Evolutionary conservation across 2,888 invertebrate genomes (phyloP), one percentile per base, ranked within the genome.

Genomic region (Oegoconia quadripuncta): DNA sequence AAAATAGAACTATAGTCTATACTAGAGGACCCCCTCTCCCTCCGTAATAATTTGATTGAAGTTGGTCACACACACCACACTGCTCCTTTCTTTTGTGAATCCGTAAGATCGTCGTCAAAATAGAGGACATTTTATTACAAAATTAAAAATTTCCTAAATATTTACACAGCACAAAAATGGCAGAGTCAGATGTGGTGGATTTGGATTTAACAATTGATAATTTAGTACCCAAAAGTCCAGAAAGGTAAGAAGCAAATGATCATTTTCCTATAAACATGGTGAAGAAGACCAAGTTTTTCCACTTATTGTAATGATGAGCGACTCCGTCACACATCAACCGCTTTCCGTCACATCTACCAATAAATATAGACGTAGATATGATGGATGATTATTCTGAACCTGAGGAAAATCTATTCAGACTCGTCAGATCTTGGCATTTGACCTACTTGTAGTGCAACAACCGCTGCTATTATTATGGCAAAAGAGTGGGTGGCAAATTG

Each of bases 161-260:
- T 48, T 60, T 43, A 48, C 50, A 58, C 44, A 41, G 50, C 49
- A 38, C 29, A 40, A 70, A 56, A 71, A 86, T 87, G 86, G 81
- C 83, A 74, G 86, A 81, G 55, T 65, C 84, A 32, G 82, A 81
- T 46, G 73, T 81, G 46, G 80, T 78, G 47, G 78, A 80, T 64
- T 71, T 81, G 55, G 82, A 84, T 70, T 64, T 82, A 51, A 81
- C 79, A 30, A 84, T 86, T 48, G 86, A 87, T 54, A 84, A 86
- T 67, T 74, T 87, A 61, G 79, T 87, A 60, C 86, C 87, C 36
- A 87, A 87, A 64, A 86, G 84, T 62, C 78, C 83, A 30, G 87
- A 87, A 74, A 84, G 84, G 87, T 86, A 79, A 52, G 25, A 23
- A 20, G n/a, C n/a, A n/a, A n/a, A 27, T 27, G 3, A 12, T 12